phyloP scores from a whole-genome alignment of 2,797 vertebrate genomes.

The Spinus olivaceus region DNA sequence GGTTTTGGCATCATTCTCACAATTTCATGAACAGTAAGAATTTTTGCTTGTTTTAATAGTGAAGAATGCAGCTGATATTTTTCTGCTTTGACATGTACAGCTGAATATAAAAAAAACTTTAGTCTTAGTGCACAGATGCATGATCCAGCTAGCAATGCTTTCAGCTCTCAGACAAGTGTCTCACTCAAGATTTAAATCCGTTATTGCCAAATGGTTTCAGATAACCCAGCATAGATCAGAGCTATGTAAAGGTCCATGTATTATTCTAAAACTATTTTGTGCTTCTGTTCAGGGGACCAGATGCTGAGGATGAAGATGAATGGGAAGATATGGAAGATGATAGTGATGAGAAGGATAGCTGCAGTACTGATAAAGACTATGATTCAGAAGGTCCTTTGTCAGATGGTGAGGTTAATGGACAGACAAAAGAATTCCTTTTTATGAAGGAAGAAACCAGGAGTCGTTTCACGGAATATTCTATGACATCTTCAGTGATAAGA shows the following conservation, averaged over 20 bases:
- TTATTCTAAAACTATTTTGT: background rate
- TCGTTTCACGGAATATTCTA: constrained; percentile 94
- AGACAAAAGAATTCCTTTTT: constrained; percentile 78
- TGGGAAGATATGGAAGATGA: constrained; percentile 86
- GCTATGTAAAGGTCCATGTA: background rate
- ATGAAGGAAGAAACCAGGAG: constrained; percentile 92
- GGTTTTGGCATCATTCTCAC: background rate
- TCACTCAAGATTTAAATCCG: background rate
- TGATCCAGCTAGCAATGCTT: background rate
- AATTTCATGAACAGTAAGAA: background rate
- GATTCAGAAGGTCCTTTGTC: constrained; percentile 81
- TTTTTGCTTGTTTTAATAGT: background rate
- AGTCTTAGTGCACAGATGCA: background rate
- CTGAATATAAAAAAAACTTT: background rate
- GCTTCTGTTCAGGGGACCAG: constrained; percentile 38
- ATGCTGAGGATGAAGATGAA: constrained; percentile 76
- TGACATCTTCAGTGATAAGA: constrained; percentile 92
- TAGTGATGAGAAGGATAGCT: constrained; percentile 47
- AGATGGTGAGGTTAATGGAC: constrained; percentile 37
- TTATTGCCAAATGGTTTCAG: background rate
- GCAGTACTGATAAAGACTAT: constrained; percentile 30
- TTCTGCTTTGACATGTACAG: background rate
- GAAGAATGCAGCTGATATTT: background rate
- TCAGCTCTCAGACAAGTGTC: background rate
- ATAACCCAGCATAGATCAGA: background rate